Base-by-base conservation (phyloP, 1,140 invertebrate species). In the Camponotus floridanus region DNA sequence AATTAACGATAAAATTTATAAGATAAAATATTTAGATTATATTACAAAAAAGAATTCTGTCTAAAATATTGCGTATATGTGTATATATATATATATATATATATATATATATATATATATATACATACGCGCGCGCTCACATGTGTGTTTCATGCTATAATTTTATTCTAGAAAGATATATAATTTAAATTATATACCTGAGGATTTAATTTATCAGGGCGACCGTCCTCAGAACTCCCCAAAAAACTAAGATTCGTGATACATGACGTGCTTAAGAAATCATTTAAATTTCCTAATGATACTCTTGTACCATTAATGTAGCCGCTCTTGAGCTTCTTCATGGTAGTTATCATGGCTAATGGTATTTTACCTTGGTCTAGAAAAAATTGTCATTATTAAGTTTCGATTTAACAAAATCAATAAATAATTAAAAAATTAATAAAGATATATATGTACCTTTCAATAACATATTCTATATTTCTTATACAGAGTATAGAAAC, bases 221-320 rank as follows among this genome's bases (percentile, higher is more conserved):
- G 96, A 18, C 98, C 98, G 73, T 98, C 97, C 94, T 99, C 98
- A 62, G 98, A 97, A 94, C 98, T 98, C 42, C 98, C 98, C 67
- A 99, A 94, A 93, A 99, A 99, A 94, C 98, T 99, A 45, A 99
- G 95, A 95, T 99, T 99, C 0, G 98, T 99, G 31, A 99, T 98
- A 91, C 98, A 99, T 3, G 99, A 99, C 0, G 99, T 99, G 87
- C 97, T 99, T 15, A 99, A 94, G 94, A 99, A 99, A 88, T 99
- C 98, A 84, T 97, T 97, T 13, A 99, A 94, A 94, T 97, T 97
- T 57, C 99, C 99, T 31, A 99, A 94, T 80, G 98, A 98, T 0
- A 99, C 98, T 93, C 99, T 97, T 21, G 99, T 99, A 39, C 99
- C 99, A 94, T 99, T 99, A 62, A 99, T 99, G 93, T 99, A 99